Percentiles rank a stretch among this genome's conserved stretches.
Evolutionary conservation across 2,797 vertebrate species (phyloP).

Genomic region (Hoplostethus atlanticus): DNA sequence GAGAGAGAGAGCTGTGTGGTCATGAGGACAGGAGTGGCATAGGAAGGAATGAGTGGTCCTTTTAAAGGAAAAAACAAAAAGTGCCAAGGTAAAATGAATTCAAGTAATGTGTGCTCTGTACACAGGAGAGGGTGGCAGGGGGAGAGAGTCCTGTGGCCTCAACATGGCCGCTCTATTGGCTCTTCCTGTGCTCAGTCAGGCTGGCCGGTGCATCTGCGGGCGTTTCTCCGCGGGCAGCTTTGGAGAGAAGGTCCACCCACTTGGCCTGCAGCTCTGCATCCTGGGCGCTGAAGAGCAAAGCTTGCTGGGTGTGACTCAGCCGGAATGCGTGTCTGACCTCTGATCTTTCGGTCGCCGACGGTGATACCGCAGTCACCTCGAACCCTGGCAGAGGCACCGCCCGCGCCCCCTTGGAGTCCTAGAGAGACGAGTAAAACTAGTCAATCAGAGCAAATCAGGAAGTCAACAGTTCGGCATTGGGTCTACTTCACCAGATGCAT

Average conservation of each 20-base stretch:
- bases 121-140: conserved; percentile 67
- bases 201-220: conserved; percentile 58
- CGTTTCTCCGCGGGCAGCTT: conserved; percentile 79
- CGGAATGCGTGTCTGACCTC: conserved; percentile 85
- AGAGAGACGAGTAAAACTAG: background rate
- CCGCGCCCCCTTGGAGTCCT: conserved; percentile 85
- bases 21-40: conserved; percentile 63
- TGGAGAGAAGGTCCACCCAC: conserved; percentile 89
- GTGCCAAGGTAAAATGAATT: conserved; percentile 90
- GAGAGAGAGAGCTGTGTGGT: conserved; percentile 39
- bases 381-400: conserved; percentile 87
- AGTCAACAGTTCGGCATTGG: background rate
- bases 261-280: conserved; percentile 87
- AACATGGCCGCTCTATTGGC: conserved; percentile 69
- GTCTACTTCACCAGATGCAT: background rate
- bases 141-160: conserved; percentile 57
- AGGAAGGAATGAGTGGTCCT: conserved; percentile 78
- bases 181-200: conserved; percentile 81
- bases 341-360: conserved; percentile 79
- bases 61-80: conserved; percentile 78
- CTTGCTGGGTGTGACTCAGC: conserved; percentile 87
- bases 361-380: conserved; percentile 72
- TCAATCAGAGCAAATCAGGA: conserved; percentile 1
- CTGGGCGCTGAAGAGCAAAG: conserved; percentile 86
- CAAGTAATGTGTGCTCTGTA: conserved; percentile 86